phyloP scores from a whole-genome alignment of 2,888 invertebrate species.

The Eristalis intricaria region DNA sequence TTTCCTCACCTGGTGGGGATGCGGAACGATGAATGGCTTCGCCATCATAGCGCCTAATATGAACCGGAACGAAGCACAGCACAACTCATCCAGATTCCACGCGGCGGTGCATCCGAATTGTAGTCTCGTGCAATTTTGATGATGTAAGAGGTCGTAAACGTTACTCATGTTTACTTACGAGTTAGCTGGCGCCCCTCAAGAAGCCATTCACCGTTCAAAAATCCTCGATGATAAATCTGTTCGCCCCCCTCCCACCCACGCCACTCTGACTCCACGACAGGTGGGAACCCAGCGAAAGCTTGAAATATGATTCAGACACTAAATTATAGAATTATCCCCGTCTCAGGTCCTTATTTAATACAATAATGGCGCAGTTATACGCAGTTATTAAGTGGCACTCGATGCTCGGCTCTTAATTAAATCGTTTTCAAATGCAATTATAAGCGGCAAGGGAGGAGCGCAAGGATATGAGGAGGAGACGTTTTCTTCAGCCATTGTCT shows the following conservation, averaged over 20 bases:
- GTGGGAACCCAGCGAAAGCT: background rate
- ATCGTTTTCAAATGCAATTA: slow-evolving; percentile 60
- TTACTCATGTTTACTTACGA: slow-evolving; percentile 41
- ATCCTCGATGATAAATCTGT: slow-evolving; percentile 42
- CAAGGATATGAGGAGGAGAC: slow-evolving; percentile 23
- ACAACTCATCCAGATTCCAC: slow-evolving; percentile 20
- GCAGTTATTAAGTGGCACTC: slow-evolving; percentile 60
- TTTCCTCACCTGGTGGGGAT: slow-evolving; percentile 15
- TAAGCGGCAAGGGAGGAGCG: slow-evolving; percentile 16
- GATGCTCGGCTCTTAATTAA: slow-evolving; percentile 58
- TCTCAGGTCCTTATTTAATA: slow-evolving; percentile 28
- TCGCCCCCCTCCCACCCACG: background rate
- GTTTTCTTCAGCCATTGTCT: slow-evolving; percentile 34
- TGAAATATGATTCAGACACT: slow-evolving; percentile 32
- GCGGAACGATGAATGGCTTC: background rate
- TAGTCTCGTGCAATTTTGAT: slow-evolving; percentile 47
- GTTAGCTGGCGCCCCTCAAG: slow-evolving; percentile 9
- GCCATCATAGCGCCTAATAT: slow-evolving; percentile 12
- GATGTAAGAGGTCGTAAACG: slow-evolving; percentile 50
- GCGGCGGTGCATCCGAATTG: slow-evolving; percentile 34
- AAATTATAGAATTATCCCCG: slow-evolving; percentile 40
- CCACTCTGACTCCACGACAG: background rate
- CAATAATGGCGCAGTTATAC: slow-evolving; percentile 18
- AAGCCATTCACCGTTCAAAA: slow-evolving; percentile 23
- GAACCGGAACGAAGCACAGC: slow-evolving; percentile 11